A percentile compares a stretch with the other conserved stretches of the same genome.
Conservation (phyloP, 2,113 vertebrate species). For the Syrrhaptes paradoxus region DNA sequence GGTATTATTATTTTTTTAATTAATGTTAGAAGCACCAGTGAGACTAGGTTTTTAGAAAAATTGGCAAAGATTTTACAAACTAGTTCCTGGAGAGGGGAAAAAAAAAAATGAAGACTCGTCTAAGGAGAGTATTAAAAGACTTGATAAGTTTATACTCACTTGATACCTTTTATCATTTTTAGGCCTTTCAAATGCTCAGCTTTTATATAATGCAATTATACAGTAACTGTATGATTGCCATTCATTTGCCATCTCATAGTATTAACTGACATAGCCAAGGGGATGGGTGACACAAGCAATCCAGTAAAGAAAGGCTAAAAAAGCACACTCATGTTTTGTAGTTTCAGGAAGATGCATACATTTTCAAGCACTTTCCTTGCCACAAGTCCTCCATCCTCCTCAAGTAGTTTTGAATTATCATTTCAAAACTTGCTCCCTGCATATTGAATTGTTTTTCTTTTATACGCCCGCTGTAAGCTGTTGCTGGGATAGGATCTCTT, state of each 20-base stretch:
- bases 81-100: neutral
- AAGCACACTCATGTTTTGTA: neutral
- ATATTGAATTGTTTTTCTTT: neutral
- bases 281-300: neutral
- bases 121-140: neutral
- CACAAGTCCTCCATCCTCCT: neutral
- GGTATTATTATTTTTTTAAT: neutral
- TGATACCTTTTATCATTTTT: neutral
- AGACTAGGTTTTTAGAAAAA: neutral
- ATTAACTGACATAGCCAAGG: neutral
- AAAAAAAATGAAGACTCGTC: neutral
- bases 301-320: neutral
- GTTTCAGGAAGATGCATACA: neutral
- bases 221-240: neutral
- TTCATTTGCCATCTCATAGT: neutral
- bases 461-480: accelerated
- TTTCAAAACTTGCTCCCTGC: neutral
- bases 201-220: neutral
- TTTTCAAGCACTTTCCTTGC: neutral
- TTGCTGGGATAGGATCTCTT: neutral
- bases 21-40: neutral
- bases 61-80: neutral
- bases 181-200: neutral
- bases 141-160: neutral
- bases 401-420: neutral